Conservation (phyloP, 2,113 vertebrate species). For the Chaetura pelagica region DNA sequence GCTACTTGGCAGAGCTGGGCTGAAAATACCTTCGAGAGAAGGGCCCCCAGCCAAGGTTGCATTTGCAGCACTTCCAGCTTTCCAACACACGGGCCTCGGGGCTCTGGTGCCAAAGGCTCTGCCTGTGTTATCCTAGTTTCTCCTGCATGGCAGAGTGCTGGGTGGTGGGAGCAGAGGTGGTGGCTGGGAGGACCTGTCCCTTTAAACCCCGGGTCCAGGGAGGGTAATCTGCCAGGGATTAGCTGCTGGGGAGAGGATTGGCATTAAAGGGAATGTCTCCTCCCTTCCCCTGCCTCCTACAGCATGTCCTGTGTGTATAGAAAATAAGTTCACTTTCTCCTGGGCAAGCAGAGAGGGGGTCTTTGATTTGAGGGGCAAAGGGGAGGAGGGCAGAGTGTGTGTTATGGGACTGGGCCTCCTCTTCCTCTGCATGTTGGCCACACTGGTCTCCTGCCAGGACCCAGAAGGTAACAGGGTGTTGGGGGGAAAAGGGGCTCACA, state of each 20-base stretch:
- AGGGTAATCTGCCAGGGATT: slow-evolving; percentile 63
- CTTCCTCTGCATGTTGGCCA: background rate
- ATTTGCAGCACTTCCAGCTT: background rate
- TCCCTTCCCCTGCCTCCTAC: background rate
- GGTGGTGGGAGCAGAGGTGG: background rate
- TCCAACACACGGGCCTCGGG: background rate
- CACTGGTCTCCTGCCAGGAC: background rate
- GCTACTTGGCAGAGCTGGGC: background rate
- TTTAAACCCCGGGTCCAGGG: background rate
- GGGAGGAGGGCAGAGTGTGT: background rate
- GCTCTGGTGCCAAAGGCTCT: background rate
- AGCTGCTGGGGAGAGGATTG: slow-evolving; percentile 34
- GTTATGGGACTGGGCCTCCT: background rate
- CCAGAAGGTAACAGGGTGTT: slow-evolving; percentile 32
- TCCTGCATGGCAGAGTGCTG: background rate
- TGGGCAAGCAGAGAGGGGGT: background rate
- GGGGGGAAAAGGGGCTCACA: background rate
- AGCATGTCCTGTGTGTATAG: background rate
- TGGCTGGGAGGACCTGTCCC: slow-evolving; percentile 2
- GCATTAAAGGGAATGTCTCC: slow-evolving; percentile 38
- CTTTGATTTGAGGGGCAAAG: background rate
- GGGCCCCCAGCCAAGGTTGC: background rate
- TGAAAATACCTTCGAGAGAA: background rate
- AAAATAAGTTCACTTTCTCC: slow-evolving; percentile 3
- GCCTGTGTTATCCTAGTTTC: background rate